These are phyloP conservation scores for Brassicogethes aeneus DNA, from an alignment of 2,888 invertebrate species.

Conservation along the genomic window DNA sequence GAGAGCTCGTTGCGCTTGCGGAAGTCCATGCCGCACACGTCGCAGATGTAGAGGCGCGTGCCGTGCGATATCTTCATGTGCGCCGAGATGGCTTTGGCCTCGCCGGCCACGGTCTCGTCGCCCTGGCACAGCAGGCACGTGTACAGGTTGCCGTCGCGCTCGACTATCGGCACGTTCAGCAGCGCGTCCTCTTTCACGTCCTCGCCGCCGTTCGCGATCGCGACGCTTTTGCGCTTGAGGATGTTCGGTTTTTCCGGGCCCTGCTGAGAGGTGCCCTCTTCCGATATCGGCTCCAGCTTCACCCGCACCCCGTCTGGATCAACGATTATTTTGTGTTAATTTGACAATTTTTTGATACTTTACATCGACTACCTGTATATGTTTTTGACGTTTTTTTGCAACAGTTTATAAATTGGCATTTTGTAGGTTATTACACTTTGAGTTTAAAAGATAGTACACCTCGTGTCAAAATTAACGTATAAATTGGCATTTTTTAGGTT, in stretches of 20 bases:
- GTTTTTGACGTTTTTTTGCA: no score
- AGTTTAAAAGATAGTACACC: no score
- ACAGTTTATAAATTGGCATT: no score
- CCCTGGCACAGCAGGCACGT: conserved; percentile 47
- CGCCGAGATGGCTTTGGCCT: conserved; percentile 50
- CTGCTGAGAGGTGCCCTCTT: conserved; percentile 11
- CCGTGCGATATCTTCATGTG: conserved; percentile 57
- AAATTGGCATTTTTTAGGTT: no score
- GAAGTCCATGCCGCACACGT: conserved; percentile 58
- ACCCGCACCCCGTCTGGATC: conserved; percentile 16
- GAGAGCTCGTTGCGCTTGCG: conserved; percentile 54
- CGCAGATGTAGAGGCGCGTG: conserved; percentile 59
- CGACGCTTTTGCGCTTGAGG: conserved; percentile 24
- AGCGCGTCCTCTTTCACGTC: conserved; percentile 10
- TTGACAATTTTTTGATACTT: no score
- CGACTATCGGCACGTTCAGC: conserved; percentile 19
- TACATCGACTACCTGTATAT: no score
- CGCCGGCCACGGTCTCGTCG: conserved; percentile 40
- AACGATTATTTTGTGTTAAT: no score
- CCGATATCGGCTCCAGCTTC: conserved; percentile 25
- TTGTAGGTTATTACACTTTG: no score
- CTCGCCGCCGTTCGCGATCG: background rate
- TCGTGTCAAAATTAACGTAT: no score
- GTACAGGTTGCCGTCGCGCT: conserved; percentile 40
- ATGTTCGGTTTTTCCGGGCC: conserved; percentile 29